These are phyloP conservation scores for Paradisaea rubra DNA, from an alignment of 2,113 vertebrate genomes.

Conservation along the genomic window DNA sequence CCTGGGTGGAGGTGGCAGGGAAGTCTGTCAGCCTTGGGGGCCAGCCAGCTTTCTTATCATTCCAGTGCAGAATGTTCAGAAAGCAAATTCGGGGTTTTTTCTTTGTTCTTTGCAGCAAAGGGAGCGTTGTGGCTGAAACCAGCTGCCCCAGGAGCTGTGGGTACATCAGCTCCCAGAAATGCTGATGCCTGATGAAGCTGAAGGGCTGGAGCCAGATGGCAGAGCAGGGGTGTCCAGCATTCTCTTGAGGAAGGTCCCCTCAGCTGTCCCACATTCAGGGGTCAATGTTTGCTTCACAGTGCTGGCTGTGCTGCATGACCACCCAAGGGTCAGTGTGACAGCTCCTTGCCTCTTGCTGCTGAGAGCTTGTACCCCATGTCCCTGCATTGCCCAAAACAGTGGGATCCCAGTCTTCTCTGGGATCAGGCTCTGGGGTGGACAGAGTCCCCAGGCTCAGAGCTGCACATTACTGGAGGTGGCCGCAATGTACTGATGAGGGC, in stretches of 20 bases:
- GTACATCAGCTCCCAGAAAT: neutral
- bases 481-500: neutral
- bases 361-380: fast-evolving
- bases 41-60: neutral
- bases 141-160: neutral
- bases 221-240: neutral
- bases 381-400: neutral
- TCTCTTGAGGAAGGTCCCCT: neutral
- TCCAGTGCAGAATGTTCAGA: neutral
- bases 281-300: neutral
- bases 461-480: neutral
- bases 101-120: neutral
- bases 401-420: neutral
- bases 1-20: neutral
- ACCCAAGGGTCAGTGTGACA: neutral
- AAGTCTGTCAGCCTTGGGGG: neutral
- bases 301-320: neutral
- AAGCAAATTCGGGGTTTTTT: fast-evolving
- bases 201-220: neutral
- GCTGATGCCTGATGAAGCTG: neutral
- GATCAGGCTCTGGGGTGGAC: neutral
- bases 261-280: neutral
- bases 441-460: neutral
- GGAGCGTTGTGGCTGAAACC: neutral
- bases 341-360: neutral